Evolutionary conservation across 2,797 vertebrate genomes (phyloP), one percentile per base, ranked within the genome.

Genomic region (Tapera naevia): DNA sequence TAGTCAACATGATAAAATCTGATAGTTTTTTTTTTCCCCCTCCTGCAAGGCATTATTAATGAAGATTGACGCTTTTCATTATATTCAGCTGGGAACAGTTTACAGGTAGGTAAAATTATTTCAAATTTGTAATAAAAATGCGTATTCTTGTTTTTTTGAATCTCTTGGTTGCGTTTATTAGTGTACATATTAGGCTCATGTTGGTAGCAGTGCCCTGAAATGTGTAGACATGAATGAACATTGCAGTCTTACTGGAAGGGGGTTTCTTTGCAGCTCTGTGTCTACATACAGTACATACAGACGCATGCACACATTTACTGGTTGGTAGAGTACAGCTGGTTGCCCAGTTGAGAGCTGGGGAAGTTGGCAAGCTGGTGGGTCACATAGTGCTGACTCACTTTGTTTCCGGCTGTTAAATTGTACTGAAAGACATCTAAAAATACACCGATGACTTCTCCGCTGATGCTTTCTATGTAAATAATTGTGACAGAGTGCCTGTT

Each of bases 41-140:
- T 45, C 92, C 45, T 64, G 39, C 84, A 89, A 99, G 99, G 99
- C 98, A 0, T 97, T 99, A 83, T 97, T 99, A 97, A 99, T 99
- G 99, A 99, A 99, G 98, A 99, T 99, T 0, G 99, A 99, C 97
- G 99, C 99, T 67, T 99, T 99, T 97, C 99, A 99, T 97, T 99
- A 99, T 89, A 99, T 99, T 97, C 99, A 99, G 93, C 94, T 99
- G 96, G 99, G 99, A 94, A 99, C 99, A 18, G 99, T 99, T 28
- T 99, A 99, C 97, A 99, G 99, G 99, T 99, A 93, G 80, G 97
- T 94, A 35, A 19, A 58, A 65, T 64, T 39, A 28, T 43, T 94
- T 76, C 37, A 37, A 53, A 10, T 60, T 43, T 61, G 5, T 28
- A 28, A 41, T 33, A 74, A 25, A 32, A 57, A 71, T 6, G 0